Conservation (phyloP, 2,113 vertebrate species). For the Clarias batrachus region DNA sequence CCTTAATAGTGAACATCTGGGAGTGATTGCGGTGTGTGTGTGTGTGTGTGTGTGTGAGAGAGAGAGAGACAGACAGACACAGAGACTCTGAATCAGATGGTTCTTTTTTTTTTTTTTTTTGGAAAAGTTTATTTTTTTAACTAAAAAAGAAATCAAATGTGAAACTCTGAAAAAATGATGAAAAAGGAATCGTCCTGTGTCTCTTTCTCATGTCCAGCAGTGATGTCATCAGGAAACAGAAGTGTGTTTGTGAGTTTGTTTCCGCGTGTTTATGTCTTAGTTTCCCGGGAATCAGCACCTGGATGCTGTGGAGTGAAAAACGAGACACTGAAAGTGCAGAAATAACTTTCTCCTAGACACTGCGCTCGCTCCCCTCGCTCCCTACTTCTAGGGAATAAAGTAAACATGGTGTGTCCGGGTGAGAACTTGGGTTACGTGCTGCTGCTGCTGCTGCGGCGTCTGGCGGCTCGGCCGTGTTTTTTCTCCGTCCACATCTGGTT, state of each 20-base stretch:
- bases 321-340: constrained; percentile 68
- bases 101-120: too few relatives aligned
- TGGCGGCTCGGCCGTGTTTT: constrained; percentile 17
- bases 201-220: not conserved
- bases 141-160: too few relatives aligned
- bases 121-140: too few relatives aligned
- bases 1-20: constrained; percentile 70
- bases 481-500: constrained; percentile 72
- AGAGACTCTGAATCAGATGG: not conserved
- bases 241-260: constrained; percentile 58
- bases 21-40: constrained; percentile 51
- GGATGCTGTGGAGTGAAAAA: constrained; percentile 48
- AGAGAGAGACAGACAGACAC: not conserved
- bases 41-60: not conserved
- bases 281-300: not conserved
- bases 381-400: constrained; percentile 44
- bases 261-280: not conserved
- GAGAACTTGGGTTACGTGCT: constrained; percentile 61
- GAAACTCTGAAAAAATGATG: too few relatives aligned
- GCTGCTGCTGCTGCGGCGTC: constrained; percentile 60
- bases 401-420: constrained; percentile 46
- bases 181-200: too few relatives aligned
- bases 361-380: constrained; percentile 60
- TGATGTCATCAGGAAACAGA: constrained; percentile 9
- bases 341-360: constrained; percentile 62